These are phyloP conservation scores for Drosophila sordidula DNA, from an alignment of 2,888 invertebrate species.

Conservation along the genomic window DNA sequence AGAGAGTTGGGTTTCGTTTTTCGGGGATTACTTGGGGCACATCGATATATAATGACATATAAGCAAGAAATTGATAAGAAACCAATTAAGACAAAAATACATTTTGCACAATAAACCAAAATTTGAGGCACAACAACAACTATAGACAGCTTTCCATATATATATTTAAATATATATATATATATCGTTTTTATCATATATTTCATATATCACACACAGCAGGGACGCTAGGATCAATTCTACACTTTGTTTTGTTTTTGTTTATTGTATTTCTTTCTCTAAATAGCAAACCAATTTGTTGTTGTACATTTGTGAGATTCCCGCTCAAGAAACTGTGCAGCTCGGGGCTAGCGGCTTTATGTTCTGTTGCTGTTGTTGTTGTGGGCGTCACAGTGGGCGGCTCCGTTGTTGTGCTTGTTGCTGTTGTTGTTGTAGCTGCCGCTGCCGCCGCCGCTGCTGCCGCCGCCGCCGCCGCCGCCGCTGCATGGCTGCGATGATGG, in stretches of 20 bases:
- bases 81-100: conserved; percentile 50
- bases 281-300: conserved; percentile 76
- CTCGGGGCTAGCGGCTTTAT: conserved; percentile 56
- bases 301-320: conserved; percentile 81
- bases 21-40: conserved; percentile 22
- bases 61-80: conserved; percentile 47
- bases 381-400: conserved; percentile 37
- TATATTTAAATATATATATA: conserved; percentile 25
- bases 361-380: conserved; percentile 53
- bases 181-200: conserved; percentile 11
- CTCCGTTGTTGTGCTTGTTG: conserved; percentile 41
- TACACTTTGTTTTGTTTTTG: conserved; percentile 34
- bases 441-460: conserved; percentile 42
- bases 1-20: conserved; percentile 3
- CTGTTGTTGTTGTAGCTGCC: conserved; percentile 42
- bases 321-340: conserved; percentile 72
- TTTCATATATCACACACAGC: conserved; percentile 26
- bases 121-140: conserved; percentile 65
- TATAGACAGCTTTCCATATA: conserved; percentile 54
- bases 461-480: conserved; percentile 43
- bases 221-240: conserved; percentile 54
- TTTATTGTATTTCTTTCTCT: conserved; percentile 43
- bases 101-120: conserved; percentile 30
- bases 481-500: conserved; percentile 57
- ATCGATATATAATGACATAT: conserved; percentile 28